Evolutionary conservation across 2,797 vertebrate genomes (phyloP).

Genomic region (Manis crassicaudata): DNA sequence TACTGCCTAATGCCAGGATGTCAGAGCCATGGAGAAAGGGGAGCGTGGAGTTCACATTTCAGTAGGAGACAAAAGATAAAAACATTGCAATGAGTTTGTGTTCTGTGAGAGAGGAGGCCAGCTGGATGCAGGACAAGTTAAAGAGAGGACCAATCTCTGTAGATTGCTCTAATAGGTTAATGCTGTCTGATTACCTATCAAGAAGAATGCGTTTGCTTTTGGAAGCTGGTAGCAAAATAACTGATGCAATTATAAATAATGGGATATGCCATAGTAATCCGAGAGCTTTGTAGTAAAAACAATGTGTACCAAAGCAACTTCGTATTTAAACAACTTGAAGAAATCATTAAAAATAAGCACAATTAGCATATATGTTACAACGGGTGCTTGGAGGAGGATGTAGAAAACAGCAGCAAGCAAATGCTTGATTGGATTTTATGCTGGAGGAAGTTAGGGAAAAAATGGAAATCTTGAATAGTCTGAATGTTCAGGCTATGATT

Average conservation of each 20-base stretch:
- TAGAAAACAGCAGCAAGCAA: not conserved
- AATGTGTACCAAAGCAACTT: constrained; percentile 16
- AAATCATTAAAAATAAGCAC: constrained; percentile 56
- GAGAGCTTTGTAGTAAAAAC: constrained; percentile 39
- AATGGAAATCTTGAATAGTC: not conserved
- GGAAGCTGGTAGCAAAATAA: constrained; percentile 54
- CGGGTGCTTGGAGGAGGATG: not conserved
- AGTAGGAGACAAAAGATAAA: not conserved
- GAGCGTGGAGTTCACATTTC: not conserved
- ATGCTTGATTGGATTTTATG: constrained; percentile 33
- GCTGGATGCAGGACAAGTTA: not conserved
- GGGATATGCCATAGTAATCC: not conserved
- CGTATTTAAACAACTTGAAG: constrained; percentile 48
- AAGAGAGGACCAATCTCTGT: not conserved
- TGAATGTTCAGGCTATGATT: not conserved
- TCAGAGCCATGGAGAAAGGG: not conserved
- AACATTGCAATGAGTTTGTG: not conserved
- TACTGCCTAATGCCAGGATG: not conserved
- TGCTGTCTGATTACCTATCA: not conserved
- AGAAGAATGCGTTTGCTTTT: constrained; percentile 38
- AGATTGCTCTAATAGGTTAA: not conserved
- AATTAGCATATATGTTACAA: constrained; percentile 53
- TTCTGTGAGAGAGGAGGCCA: not conserved
- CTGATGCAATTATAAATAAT: constrained; percentile 18
- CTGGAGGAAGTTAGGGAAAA: not conserved